Conservation (phyloP, 2,113 vertebrate species). For the Nibea coibor region DNA sequence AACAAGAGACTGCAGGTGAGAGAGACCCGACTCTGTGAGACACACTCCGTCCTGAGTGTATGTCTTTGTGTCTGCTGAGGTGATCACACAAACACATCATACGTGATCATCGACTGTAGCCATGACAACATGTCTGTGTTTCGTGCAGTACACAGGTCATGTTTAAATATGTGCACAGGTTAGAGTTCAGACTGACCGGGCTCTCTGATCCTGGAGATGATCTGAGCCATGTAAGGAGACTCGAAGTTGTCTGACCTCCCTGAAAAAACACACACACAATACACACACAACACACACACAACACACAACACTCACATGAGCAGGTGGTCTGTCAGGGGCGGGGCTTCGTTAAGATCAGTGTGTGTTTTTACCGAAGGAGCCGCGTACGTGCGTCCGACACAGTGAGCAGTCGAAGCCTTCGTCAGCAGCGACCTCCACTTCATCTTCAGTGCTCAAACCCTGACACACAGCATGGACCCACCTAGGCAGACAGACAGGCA, state of each 20-base stretch:
- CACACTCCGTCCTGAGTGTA: conserved; percentile 98
- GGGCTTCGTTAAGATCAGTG: not conserved
- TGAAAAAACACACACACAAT: conserved; percentile 43
- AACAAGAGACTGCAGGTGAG: conserved; percentile 93
- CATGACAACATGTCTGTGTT: no score
- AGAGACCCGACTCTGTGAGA: conserved; percentile 94
- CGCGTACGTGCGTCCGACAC: conserved; percentile 87
- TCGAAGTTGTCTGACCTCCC: conserved; percentile 54
- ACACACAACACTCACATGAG: not conserved
- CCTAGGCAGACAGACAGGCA: conserved; percentile 74
- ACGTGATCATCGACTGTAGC: no score
- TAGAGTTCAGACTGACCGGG: conserved; percentile 55
- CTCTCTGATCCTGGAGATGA: conserved; percentile 71
- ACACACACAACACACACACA: conserved; percentile 11
- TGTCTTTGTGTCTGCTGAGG: conserved; percentile 89
- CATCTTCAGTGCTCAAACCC: conserved; percentile 91
- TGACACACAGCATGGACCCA: conserved; percentile 98
- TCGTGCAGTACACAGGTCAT: no score
- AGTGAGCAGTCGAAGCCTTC: conserved; percentile 95
- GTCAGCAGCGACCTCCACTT: conserved; percentile 93
- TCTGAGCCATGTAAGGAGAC: conserved; percentile 69
- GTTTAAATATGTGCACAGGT: no score
- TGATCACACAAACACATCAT: conserved; percentile 2
- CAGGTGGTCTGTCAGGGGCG: not conserved
- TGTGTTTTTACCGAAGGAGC: conserved; percentile 82